A percentile compares a stretch with the other conserved stretches of the same genome.
These are phyloP conservation scores for Hiodon tergisus DNA, from an alignment of 2,113 vertebrate genomes.

Conservation along the genomic window DNA sequence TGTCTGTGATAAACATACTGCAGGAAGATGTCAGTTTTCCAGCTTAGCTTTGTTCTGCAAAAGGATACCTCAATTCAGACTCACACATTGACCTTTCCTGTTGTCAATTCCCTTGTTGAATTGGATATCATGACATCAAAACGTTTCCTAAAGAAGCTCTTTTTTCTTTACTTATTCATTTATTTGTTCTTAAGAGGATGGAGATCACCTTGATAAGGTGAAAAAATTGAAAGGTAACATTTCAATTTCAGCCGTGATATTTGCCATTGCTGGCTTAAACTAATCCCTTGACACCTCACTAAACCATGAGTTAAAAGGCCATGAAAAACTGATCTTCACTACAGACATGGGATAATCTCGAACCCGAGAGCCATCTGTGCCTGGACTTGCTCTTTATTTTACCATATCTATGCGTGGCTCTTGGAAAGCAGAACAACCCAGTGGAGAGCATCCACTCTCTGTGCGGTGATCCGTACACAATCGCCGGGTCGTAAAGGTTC, in stretches of 20 bases:
- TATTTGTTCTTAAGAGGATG: not conserved
- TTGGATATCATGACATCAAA: not conserved
- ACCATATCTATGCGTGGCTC: not conserved
- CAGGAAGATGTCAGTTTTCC: too few species aligned
- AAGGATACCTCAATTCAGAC: not conserved
- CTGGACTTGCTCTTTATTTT: not conserved
- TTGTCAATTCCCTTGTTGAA: not conserved
- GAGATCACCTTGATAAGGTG: slow-evolving; percentile 8
- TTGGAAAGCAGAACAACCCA: not conserved
- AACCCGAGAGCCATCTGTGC: not conserved
- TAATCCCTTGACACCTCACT: not conserved
- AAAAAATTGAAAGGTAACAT: slow-evolving; percentile 6
- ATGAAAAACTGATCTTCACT: not conserved
- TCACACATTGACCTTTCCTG: slow-evolving; percentile 10
- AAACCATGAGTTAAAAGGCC: not conserved
- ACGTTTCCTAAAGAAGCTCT: slow-evolving; percentile 5
- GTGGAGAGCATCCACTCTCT: not conserved
- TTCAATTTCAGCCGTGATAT: not conserved
- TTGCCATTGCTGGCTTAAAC: not conserved
- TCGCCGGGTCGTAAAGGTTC: not conserved
- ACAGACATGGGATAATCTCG: not conserved
- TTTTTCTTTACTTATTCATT: not conserved
- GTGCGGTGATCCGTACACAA: too few species aligned
- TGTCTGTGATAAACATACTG: too few species aligned
- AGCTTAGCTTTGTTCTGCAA: too few species aligned